These are phyloP conservation scores for Andrena haemorrhoa DNA, from an alignment of 2,888 invertebrate species.

Conservation along the genomic window DNA sequence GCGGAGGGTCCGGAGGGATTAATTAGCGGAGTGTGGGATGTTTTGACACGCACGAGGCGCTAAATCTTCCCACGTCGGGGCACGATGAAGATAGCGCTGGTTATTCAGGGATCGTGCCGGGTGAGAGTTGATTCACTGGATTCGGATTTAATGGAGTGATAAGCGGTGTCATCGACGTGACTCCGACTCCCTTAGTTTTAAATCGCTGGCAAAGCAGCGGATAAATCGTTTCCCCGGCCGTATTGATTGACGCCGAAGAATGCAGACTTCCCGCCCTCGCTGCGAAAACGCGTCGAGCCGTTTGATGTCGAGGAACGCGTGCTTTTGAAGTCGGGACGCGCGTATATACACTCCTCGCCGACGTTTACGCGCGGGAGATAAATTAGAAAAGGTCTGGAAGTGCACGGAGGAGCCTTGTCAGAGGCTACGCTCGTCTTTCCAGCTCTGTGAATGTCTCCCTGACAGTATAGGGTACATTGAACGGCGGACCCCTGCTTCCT, in stretches of 20 bases:
- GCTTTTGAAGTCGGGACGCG: not conserved
- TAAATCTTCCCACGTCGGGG: too few species aligned
- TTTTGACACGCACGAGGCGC: too few species aligned
- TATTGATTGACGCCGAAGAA: not conserved
- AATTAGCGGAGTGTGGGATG: too few species aligned
- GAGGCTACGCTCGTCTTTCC: not conserved
- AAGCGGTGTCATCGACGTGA: not conserved
- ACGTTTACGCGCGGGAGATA: constrained; percentile 13
- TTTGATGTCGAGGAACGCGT: not conserved
- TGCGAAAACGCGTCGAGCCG: not conserved
- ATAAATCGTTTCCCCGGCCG: not conserved
- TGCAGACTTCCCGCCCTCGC: not conserved
- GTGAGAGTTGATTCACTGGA: too few species aligned
- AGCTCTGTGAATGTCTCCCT: constrained; percentile 10
- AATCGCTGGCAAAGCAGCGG: too few species aligned
- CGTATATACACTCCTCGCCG: not conserved
- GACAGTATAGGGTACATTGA: constrained; percentile 28
- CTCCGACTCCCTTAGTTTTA: not conserved
- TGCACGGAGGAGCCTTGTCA: constrained; percentile 9
- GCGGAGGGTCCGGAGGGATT: too few species aligned
- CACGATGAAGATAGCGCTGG: too few species aligned
- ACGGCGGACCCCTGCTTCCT: constrained; percentile 10
- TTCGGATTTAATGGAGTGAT: too few species aligned
- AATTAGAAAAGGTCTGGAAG: constrained; percentile 6
- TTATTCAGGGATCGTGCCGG: too few species aligned